phyloP scores from a whole-genome alignment of 2,797 vertebrate genomes.

The Otus scops region DNA sequence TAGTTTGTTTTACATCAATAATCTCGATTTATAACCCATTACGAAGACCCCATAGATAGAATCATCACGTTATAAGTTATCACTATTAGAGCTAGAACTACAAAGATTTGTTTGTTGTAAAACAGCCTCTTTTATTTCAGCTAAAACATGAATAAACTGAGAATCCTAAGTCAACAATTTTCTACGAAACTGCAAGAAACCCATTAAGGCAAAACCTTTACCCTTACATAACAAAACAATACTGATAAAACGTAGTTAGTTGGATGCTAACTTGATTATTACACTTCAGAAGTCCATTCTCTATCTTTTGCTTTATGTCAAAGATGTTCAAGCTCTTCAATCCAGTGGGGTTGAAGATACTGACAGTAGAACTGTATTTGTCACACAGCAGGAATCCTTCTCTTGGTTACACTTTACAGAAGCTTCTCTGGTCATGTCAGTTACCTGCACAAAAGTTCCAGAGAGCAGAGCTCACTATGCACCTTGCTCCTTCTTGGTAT shows the following conservation, averaged over 20 bases:
- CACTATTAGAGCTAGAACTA: neutral
- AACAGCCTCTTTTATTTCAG: neutral
- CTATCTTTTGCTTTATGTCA: neutral
- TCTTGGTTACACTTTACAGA: neutral
- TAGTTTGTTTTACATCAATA: neutral
- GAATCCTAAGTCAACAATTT: neutral
- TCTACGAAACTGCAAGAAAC: neutral
- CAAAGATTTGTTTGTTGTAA: neutral
- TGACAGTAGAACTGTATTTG: neutral
- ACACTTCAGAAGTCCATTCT: neutral
- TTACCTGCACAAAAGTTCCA: neutral
- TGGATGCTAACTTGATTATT: neutral
- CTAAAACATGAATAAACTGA: neutral
- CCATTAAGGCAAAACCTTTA: neutral
- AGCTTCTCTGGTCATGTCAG: neutral
- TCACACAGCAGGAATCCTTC: neutral
- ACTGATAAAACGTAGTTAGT: neutral
- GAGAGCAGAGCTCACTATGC: neutral
- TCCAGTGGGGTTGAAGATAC: neutral
- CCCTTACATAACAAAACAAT: neutral
- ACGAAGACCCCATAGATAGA: neutral
- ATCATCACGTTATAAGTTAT: rapidly evolving
- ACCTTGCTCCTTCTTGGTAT: neutral
- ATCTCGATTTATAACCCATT: neutral
- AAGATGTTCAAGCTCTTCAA: neutral